phyloP scores from a whole-genome alignment of 1,140 invertebrate species.

The Antheraea pernyi region DNA sequence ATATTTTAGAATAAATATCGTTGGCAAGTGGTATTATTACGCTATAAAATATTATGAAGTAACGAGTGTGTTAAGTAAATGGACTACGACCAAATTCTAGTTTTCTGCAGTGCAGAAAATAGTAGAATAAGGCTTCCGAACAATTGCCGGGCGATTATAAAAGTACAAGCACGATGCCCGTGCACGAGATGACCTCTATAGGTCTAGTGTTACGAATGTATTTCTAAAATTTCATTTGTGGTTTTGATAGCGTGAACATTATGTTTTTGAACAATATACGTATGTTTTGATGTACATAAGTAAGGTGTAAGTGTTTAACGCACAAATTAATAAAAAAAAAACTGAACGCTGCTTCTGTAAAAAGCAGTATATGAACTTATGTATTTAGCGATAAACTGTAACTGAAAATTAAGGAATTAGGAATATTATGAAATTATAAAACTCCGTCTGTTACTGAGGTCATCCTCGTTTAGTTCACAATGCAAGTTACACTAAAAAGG shows the following conservation, averaged over 20 bases:
- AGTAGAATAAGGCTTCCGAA: not conserved
- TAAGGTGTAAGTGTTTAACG: constrained; percentile 78
- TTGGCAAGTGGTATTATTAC: not conserved
- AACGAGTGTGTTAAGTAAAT: not conserved
- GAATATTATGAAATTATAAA: constrained; percentile 5
- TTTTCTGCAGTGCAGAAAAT: constrained; percentile 1
- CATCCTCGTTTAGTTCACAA: constrained; percentile 19
- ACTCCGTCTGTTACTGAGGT: constrained; percentile 37
- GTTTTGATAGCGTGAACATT: constrained; percentile 73
- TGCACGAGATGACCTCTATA: constrained; percentile 38
- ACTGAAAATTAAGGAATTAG: constrained; percentile 24
- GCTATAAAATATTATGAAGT: not conserved
- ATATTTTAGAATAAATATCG: constrained; percentile 4
- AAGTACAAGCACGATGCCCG: not conserved
- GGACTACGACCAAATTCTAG: not conserved
- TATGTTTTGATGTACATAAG: constrained; percentile 78
- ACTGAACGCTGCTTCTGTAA: constrained; percentile 56
- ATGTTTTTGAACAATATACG: constrained; percentile 74
- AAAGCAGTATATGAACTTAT: constrained; percentile 67
- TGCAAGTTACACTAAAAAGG: not conserved
- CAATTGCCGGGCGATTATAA: not conserved
- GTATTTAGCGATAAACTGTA: constrained; percentile 58
- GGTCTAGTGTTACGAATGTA: constrained; percentile 59
- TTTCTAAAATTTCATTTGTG: constrained; percentile 60
- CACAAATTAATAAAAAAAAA: constrained; percentile 61